Percentiles rank a stretch among this genome's conserved stretches.
phyloP scores from a whole-genome alignment of 2,113 vertebrate genomes.

The Gallinago jamesoni region DNA sequence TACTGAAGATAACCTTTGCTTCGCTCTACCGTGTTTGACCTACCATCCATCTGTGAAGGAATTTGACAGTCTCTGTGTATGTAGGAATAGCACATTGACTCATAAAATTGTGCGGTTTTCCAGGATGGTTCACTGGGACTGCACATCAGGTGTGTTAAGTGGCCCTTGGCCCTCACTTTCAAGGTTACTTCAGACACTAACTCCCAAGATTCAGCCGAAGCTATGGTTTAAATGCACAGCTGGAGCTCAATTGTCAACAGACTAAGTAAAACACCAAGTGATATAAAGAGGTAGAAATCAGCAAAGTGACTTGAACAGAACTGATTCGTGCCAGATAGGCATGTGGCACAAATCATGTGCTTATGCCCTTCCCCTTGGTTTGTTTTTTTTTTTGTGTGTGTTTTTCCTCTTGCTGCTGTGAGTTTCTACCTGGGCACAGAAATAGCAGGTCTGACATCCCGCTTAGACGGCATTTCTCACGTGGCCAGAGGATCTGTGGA shows the following conservation, averaged over 20 bases:
- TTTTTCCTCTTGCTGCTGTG: background rate
- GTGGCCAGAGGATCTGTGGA: accelerated
- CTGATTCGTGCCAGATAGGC: background rate
- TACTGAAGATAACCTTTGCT: background rate
- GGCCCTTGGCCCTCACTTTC: background rate
- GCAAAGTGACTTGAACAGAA: background rate
- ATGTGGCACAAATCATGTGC: background rate
- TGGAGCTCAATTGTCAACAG: background rate
- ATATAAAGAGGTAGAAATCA: background rate
- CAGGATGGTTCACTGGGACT: background rate
- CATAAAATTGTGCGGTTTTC: background rate
- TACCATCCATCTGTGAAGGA: background rate
- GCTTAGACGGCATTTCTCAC: background rate
- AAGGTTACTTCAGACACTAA: background rate
- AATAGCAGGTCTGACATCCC: background rate
- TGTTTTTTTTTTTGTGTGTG: background rate
- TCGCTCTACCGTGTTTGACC: background rate
- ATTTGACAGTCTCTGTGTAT: background rate
- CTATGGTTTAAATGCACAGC: background rate
- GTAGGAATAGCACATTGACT: background rate
- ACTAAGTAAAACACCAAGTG: background rate
- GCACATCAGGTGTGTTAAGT: accelerated
- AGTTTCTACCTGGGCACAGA: background rate
- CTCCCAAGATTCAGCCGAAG: background rate
- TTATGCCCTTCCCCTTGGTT: background rate